These are phyloP conservation scores for Callinectes sapidus DNA, from an alignment of 2,888 invertebrate species.

Conservation along the genomic window DNA sequence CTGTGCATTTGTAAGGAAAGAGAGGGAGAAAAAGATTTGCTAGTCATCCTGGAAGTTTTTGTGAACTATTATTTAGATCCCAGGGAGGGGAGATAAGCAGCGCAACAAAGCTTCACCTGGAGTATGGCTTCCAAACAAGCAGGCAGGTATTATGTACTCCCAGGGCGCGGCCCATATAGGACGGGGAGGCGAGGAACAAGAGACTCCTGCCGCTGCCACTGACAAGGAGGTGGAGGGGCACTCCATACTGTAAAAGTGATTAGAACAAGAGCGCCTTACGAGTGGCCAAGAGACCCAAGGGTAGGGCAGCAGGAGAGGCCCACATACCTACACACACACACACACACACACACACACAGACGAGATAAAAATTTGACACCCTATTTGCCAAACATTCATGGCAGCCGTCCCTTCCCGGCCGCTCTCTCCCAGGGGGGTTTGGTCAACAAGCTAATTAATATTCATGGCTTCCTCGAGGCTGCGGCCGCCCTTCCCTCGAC, in stretches of 20 bases:
- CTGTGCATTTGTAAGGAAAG: neutral
- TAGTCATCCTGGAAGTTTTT: neutral
- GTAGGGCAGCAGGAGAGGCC: neutral
- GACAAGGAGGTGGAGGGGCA: neutral
- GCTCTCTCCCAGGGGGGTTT: constrained; percentile 17
- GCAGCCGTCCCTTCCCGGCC: neutral
- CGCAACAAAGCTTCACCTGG: neutral
- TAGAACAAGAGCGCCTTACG: neutral
- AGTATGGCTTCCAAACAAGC: neutral
- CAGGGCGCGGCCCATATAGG: neutral
- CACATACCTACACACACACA: neutral
- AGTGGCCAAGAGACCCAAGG: neutral
- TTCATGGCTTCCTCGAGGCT: constrained; percentile 38
- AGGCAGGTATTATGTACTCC: neutral
- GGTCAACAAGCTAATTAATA: constrained; percentile 46
- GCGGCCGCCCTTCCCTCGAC: neutral
- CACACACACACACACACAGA: constrained; percentile 20
- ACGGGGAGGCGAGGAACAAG: constrained; percentile 2
- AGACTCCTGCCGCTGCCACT: neutral
- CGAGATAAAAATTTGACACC: constrained; percentile 32
- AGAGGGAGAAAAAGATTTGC: neutral
- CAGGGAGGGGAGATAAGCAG: neutral
- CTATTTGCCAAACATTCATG: constrained; percentile 40
- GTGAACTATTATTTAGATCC: neutral
- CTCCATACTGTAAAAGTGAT: neutral